These are phyloP conservation scores for Littorina saxatilis DNA, from an alignment of 1,140 invertebrate genomes.

Conservation along the genomic window DNA sequence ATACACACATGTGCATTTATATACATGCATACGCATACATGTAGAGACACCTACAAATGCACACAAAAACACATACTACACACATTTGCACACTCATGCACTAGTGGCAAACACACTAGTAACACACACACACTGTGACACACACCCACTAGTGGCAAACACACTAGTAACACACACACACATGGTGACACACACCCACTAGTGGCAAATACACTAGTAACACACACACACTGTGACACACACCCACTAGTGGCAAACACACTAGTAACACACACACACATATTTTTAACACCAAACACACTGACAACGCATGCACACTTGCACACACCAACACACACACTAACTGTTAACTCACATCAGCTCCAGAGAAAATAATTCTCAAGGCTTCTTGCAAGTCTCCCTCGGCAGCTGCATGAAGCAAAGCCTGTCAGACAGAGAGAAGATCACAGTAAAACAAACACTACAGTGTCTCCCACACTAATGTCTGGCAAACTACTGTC, in stretches of 20 bases:
- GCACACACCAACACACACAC: slow-evolving; percentile 11
- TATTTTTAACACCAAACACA: too few species aligned
- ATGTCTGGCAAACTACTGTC: background rate
- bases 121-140: background rate
- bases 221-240: background rate
- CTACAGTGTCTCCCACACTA: too few species aligned
- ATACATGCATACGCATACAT: background rate
- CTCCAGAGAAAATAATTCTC: slow-evolving; percentile 69
- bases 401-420: slow-evolving; percentile 52
- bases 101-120: background rate
- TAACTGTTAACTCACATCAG: slow-evolving; percentile 62
- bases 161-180: background rate
- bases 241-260: background rate
- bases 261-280: background rate
- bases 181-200: too few species aligned
- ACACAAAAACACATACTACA: too few species aligned
- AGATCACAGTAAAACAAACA: too few species aligned
- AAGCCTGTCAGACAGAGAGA: too few species aligned
- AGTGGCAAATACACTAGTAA: background rate
- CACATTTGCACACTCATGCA: background rate
- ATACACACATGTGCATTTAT: background rate
- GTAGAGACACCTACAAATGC: background rate
- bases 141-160: background rate
- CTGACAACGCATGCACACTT: background rate
- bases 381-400: slow-evolving; percentile 63